Conservation (phyloP, 2,888 invertebrate species). For the Norana najaformis region DNA sequence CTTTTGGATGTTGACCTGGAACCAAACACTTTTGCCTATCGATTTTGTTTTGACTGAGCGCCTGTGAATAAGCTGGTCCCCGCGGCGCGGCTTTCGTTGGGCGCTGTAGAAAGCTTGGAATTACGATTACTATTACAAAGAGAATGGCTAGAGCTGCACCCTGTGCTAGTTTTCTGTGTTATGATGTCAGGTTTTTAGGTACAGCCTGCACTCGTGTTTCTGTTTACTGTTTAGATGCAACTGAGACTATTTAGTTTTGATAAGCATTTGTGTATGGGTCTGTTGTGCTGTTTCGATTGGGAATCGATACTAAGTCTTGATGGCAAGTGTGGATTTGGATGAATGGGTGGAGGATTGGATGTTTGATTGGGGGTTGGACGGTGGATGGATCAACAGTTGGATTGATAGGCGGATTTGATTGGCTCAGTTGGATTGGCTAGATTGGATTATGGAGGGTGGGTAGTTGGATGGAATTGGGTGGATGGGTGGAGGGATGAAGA, state of each 20-base stretch:
- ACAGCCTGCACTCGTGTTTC: not conserved
- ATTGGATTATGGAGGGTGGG: not conserved
- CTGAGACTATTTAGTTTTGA: not conserved
- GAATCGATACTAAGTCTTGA: not conserved
- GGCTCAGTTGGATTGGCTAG: not conserved
- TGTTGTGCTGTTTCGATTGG: not conserved
- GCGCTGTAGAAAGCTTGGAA: too few relatives aligned
- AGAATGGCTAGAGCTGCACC: not conserved
- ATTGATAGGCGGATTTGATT: too few relatives aligned
- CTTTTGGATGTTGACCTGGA: too few relatives aligned
- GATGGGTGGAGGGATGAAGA: too few relatives aligned
- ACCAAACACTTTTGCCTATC: too few relatives aligned
- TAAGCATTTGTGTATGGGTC: not conserved
- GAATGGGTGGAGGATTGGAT: too few relatives aligned
- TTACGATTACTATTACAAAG: too few relatives aligned
- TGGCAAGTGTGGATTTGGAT: not conserved
- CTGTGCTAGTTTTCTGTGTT: not conserved
- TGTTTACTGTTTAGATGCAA: not conserved
- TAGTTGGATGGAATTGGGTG: too few relatives aligned
- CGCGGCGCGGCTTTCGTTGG: too few relatives aligned
- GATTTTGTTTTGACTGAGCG: too few relatives aligned
- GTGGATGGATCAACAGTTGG: not conserved
- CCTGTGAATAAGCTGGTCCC: too few relatives aligned
- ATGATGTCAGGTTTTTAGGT: not conserved
- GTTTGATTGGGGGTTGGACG: too few relatives aligned